Percentiles rank a stretch among this genome's conserved stretches.
Conservation (phyloP, 2,113 vertebrate genomes). For the Nothocercus nigrocapillus region DNA sequence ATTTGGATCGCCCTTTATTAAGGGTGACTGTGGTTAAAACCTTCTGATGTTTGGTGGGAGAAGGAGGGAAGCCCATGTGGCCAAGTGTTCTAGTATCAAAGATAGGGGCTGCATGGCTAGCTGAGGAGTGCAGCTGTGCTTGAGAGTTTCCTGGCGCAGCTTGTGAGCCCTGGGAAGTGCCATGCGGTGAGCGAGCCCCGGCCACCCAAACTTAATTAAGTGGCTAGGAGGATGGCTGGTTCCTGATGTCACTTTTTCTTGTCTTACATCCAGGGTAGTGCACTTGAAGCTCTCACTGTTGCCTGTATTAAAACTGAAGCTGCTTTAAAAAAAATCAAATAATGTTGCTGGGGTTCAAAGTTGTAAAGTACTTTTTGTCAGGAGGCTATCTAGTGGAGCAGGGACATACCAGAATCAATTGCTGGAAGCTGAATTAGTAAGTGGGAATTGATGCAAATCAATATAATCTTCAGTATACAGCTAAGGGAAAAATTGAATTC, state of each 20-base stretch:
- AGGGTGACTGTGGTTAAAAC: neutral
- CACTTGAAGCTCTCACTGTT: neutral
- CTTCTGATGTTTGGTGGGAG: neutral
- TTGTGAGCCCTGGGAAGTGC: neutral
- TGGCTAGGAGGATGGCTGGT: neutral
- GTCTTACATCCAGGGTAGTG: neutral
- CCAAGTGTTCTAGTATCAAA: neutral
- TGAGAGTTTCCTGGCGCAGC: neutral
- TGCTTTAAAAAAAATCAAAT: neutral
- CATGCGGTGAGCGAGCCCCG: neutral
- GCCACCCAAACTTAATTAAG: neutral
- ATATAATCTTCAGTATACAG: neutral
- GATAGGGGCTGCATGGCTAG: neutral
- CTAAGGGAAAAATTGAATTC: neutral
- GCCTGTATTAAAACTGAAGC: neutral
- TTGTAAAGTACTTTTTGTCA: neutral
- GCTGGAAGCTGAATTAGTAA: conserved; percentile 1
- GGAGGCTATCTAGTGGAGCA: neutral
- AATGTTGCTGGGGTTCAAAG: neutral
- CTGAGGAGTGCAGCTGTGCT: neutral
- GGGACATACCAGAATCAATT: neutral
- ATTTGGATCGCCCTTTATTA: neutral
- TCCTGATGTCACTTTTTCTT: neutral
- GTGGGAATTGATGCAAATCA: neutral
- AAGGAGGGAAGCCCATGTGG: neutral